Evolutionary conservation across 2,888 invertebrate species (phyloP).

Genomic region (Ormyrus nitidulus): DNA sequence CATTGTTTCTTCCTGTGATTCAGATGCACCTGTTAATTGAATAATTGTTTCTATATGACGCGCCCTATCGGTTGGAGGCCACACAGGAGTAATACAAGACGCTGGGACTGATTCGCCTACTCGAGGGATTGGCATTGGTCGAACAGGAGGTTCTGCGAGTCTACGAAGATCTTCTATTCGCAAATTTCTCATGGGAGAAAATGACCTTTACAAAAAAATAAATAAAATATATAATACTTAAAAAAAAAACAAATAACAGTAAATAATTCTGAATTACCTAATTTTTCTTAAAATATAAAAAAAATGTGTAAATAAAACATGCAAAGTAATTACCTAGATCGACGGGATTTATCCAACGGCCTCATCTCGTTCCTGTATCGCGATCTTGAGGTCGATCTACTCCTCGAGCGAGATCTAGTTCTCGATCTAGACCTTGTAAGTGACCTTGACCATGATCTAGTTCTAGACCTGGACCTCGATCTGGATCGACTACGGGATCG

Average conservation of each 20-base stretch:
- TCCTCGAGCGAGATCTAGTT: conserved; percentile 59
- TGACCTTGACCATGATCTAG: conserved; percentile 64
- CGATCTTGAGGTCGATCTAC: conserved; percentile 61
- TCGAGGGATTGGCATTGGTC: background rate
- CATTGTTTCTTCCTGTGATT: conserved; percentile 52
- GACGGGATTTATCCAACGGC: conserved; percentile 61
- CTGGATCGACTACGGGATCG: conserved; percentile 70
- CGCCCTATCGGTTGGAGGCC: conserved; percentile 54
- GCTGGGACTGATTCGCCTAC: background rate
- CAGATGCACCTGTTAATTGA: conserved; percentile 64
- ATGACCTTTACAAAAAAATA: conserved; percentile 36
- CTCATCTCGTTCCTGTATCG: conserved; percentile 59
- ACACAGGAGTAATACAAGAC: conserved; percentile 57
- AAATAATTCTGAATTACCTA: background rate
- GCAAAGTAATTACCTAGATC: conserved; percentile 64
- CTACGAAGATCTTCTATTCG: conserved; percentile 40
- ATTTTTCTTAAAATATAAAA: background rate
- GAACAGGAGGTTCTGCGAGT: conserved; percentile 8
- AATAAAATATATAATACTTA: background rate
- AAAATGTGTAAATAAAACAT: background rate
- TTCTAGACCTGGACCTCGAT: conserved; percentile 73
- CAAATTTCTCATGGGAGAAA: conserved; percentile 41
- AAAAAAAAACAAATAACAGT: background rate
- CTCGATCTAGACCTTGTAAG: conserved; percentile 62
- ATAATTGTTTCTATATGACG: conserved; percentile 72